Percentiles rank a stretch among this genome's conserved stretches.
Evolutionary conservation across 2,797 vertebrate species (phyloP).

Genomic region (Typhlichthys subterraneus): DNA sequence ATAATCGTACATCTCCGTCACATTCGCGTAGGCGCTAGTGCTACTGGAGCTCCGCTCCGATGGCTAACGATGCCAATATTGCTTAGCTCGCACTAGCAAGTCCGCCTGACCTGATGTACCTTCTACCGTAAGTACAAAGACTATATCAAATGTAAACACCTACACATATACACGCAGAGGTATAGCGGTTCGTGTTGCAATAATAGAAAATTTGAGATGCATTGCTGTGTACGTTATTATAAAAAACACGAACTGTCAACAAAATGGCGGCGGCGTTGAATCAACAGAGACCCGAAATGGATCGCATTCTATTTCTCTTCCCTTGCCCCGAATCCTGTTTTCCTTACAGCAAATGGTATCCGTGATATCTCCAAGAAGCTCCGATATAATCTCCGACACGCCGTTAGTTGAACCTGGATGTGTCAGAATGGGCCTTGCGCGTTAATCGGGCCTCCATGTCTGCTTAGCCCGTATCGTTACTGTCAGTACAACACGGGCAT

Average conservation of each 20-base stretch:
- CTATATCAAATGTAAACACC: slow-evolving; percentile 10
- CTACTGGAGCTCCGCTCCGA: slow-evolving; percentile 70
- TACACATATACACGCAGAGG: neutral
- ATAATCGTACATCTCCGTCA: slow-evolving; percentile 67
- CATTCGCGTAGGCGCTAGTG: slow-evolving; percentile 70
- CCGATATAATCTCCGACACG: slow-evolving; percentile 60
- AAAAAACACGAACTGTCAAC: slow-evolving; percentile 84
- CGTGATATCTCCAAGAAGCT: slow-evolving; percentile 59
- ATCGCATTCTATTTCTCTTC: slow-evolving; percentile 71
- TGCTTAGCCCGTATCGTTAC: slow-evolving; percentile 83
- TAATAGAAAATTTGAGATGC: slow-evolving; percentile 52
- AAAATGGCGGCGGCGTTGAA: slow-evolving; percentile 88
- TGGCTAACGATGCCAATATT: slow-evolving; percentile 72
- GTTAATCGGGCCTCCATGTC: slow-evolving; percentile 85
- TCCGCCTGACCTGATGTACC: slow-evolving; percentile 44
- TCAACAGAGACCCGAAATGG: slow-evolving; percentile 86
- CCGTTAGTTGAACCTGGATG: slow-evolving; percentile 75
- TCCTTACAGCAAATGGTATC: slow-evolving; percentile 61
- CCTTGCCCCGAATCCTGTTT: slow-evolving; percentile 45
- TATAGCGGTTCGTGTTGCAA: slow-evolving; percentile 23
- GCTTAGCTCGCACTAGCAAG: slow-evolving; percentile 35
- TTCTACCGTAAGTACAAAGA: slow-evolving; percentile 6
- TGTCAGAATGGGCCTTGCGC: slow-evolving; percentile 79
- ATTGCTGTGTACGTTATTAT: slow-evolving; percentile 75
- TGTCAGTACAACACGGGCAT: slow-evolving; percentile 84